Percentiles rank a stretch among this genome's conserved stretches.
Evolutionary conservation across 2,113 vertebrate genomes (phyloP).

Genomic region (Cyanoramphus novaezelandiae): DNA sequence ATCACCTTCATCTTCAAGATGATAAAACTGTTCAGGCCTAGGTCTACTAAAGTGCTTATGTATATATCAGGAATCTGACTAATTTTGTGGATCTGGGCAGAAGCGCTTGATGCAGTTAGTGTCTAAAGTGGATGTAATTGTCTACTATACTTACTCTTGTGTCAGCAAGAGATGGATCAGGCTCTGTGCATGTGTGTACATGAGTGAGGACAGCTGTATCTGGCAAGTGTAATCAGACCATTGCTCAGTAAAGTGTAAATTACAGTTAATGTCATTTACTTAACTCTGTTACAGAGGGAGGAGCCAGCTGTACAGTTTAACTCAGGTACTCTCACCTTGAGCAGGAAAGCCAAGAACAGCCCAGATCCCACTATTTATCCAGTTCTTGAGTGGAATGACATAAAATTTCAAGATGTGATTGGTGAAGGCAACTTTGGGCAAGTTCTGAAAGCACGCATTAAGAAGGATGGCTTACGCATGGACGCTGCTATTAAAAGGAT

Average conservation of each 20-base stretch:
- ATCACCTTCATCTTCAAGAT: neutral
- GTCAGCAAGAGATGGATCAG: neutral
- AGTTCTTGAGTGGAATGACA: constrained; percentile 89
- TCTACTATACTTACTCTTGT: neutral
- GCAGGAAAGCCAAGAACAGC: constrained; percentile 81
- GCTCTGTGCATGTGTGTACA: neutral
- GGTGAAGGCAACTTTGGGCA: constrained; percentile 91
- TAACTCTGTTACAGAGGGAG: constrained; percentile 78
- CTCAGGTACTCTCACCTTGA: constrained; percentile 83
- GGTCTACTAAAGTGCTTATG: neutral
- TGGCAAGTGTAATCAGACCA: neutral
- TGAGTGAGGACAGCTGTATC: neutral
- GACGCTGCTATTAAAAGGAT: constrained; percentile 90
- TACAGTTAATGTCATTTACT: neutral
- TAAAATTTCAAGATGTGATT: constrained; percentile 91
- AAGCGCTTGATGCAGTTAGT: neutral
- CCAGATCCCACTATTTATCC: constrained; percentile 84
- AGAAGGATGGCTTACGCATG: constrained; percentile 89
- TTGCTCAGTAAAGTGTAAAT: neutral
- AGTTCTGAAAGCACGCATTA: constrained; percentile 89
- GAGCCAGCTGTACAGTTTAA: constrained; percentile 89
- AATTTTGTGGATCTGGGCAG: neutral
- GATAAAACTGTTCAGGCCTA: neutral
- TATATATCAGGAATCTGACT: neutral
- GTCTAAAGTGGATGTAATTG: neutral